Conservation (phyloP, 2,888 invertebrate genomes). For the Drosophila pseudotakahashii region DNA sequence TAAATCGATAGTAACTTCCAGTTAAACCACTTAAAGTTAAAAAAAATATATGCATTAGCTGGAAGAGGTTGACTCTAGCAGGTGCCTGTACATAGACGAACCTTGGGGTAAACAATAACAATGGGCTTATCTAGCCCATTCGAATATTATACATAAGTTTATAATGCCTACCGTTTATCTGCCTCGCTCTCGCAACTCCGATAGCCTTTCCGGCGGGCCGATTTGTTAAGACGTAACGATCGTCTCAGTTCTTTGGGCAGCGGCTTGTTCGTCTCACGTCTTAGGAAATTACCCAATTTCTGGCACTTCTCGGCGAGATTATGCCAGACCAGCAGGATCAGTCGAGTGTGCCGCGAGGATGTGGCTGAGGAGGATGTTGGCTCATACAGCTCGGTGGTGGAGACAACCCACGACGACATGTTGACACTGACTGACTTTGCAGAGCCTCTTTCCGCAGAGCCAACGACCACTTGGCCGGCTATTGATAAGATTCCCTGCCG, state of each 20-base stretch:
- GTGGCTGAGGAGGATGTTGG: conserved; percentile 7
- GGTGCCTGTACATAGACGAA: not conserved
- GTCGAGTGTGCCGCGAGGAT: conserved; percentile 23
- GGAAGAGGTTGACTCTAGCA: conserved; percentile 1
- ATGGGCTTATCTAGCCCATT: conserved; percentile 54
- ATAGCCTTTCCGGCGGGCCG: conserved; percentile 76
- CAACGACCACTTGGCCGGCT: conserved; percentile 30
- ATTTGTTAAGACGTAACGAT: conserved; percentile 78
- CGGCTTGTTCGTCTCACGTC: conserved; percentile 72
- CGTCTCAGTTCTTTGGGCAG: conserved; percentile 76
- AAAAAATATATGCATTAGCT: not conserved
- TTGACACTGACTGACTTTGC: conserved; percentile 59
- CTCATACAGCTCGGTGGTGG: conserved; percentile 51
- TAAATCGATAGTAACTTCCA: not conserved
- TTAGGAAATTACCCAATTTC: conserved; percentile 60
- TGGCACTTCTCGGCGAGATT: conserved; percentile 68
- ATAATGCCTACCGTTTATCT: conserved; percentile 71
- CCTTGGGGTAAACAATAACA: conserved; percentile 35
- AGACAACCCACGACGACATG: conserved; percentile 68
- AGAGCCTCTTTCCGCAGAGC: conserved; percentile 5
- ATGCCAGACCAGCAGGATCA: conserved; percentile 73
- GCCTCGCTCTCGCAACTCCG: conserved; percentile 72
- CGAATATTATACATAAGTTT: not conserved
- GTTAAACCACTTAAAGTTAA: not conserved
- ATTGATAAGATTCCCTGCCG: conserved; percentile 38